Percentiles rank a stretch among this genome's conserved stretches.
Evolutionary conservation across 2,113 vertebrate species (phyloP).

Genomic region (Mastomys coucha): DNA sequence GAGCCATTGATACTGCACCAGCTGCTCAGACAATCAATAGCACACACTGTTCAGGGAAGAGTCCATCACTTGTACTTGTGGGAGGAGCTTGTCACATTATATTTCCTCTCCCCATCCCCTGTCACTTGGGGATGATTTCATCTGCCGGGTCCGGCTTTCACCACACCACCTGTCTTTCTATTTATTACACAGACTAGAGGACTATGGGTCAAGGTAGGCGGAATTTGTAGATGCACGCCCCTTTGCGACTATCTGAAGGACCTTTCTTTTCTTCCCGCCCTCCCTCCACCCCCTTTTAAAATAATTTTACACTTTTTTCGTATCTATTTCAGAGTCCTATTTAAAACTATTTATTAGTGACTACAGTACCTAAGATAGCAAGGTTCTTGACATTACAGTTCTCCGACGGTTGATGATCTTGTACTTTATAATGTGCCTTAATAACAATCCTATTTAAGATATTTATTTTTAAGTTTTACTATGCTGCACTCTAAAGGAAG

Average conservation of each 20-base stretch:
- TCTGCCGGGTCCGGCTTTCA: constrained; percentile 91
- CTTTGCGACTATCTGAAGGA: constrained; percentile 89
- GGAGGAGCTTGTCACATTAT: constrained; percentile 98
- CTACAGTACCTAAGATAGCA: constrained; percentile 84
- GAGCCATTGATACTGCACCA: constrained; percentile 90
- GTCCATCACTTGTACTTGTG: constrained; percentile 96
- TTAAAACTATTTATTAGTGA: constrained; percentile 91
- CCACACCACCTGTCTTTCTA: constrained; percentile 90
- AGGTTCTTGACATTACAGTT: constrained; percentile 89
- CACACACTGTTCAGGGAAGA: constrained; percentile 96
- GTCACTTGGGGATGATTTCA: constrained; percentile 94
- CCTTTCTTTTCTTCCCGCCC: constrained; percentile 70
- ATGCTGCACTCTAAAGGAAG: constrained; percentile 96
- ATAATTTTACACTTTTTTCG: constrained; percentile 89
- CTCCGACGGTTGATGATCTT: constrained; percentile 89
- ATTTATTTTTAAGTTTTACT: constrained; percentile 99
- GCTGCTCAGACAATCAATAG: constrained; percentile 91
- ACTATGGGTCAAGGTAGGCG: constrained; percentile 87
- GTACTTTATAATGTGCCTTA: constrained; percentile 97
- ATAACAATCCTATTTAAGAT: constrained; percentile 99
- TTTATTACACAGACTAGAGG: constrained; percentile 89
- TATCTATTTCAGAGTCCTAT: constrained; percentile 89
- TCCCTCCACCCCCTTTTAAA: constrained; percentile 65
- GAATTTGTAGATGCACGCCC: constrained; percentile 88
- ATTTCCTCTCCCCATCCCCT: constrained; percentile 93